Base-by-base conservation (phyloP, 2,888 invertebrate species). In the Tuta absoluta region DNA sequence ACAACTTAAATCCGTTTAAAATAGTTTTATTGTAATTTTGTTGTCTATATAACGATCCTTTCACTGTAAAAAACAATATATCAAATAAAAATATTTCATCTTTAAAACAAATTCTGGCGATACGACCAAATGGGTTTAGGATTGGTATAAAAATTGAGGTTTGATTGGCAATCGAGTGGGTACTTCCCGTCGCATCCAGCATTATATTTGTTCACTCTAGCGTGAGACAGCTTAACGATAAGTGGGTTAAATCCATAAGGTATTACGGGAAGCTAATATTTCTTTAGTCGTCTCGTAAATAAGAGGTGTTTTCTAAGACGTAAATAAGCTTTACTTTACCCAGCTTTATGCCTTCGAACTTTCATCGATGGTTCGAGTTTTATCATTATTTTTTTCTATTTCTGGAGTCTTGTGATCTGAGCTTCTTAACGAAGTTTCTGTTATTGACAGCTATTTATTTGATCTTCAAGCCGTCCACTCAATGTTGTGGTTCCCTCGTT, bases 181-280 rank as follows among this genome's bases (percentile, higher is more conserved):
- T 56, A 7, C 23, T 17, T 53, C 53, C 23, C 7, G 53, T 24
- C 23, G 53, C 11, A 23, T 14, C 19, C 21, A 33, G 24, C 33
- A 17, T 33, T 24, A 0, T 17, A n/a, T 28, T 33, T 17, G 60
- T 23, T 48, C 60, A 48, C 14, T 48, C 60, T 45, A 21, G 60
- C 48, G 45, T 60, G 24, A 60, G 24, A 7, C 10, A 24, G 60
- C 45, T 59, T 17, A 59, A 2, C 10, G n/a, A 60, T 45, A 60
- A 60, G 45, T 60, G 41, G 60, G 45, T 60, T 60, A 45, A 60
- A 48, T 61, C 48, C 28, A 49, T 48, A 61, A 61, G 19, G 17
- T 14, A 49, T 48, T 12, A 61, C n/a, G 17, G 17, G 48, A 23
- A 48, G 14, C 37, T 19, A 49, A 61, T 48, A 23, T 17, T 24